Base-by-base conservation (phyloP, 2,113 vertebrate genomes). In the Myrmecobius fasciatus region DNA sequence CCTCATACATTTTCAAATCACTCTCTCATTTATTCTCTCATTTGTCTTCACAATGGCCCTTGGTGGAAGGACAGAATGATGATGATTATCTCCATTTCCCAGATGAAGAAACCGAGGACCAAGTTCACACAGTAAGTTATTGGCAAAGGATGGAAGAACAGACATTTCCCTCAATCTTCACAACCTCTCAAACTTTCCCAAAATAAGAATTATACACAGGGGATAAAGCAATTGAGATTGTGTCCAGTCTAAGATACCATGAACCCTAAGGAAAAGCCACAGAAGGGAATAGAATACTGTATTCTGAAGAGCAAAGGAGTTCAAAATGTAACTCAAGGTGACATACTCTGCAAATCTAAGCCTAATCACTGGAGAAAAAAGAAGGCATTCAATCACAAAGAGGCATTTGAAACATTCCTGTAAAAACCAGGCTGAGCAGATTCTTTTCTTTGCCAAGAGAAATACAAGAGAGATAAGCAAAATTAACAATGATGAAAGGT, bases 11-110 rank as follows among this genome's bases (percentile, higher is more conserved):
- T 91, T 83, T 83, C 20, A 26, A 93, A 28, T 36, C 31, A 89
- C 26, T 93, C 89, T 96, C 92, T 52, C 93, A 53, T 47, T 54
- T 75, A 91, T 89, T 89, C 3, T 95, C 9, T 90, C 26, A 53
- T 89, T 22, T 90, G 2, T 89, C 60, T 28, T 90, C 52, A 49
- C 49, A 53, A 60, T 53, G 67, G 25, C 51, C 20, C 51, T 56
- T 52, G 47, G 92, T 48, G 36, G 20, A 46, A 8, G 0, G 28
- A 47, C 26, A 53, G 31, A 6, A 92, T 91, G 22, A 93, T 75
- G 22, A n/a, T 60, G n/a, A 90, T 88, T 88, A 46, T 92, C 91
- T 46, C 17, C 9, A n/a, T 88, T 52, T 31, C 53, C 91, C 36
- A 91, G 36, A 53, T 95, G 10, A 94, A 47, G 14, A 90, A 53